Conservation (phyloP, 2,113 vertebrate species). For the Trachemys scripta region DNA sequence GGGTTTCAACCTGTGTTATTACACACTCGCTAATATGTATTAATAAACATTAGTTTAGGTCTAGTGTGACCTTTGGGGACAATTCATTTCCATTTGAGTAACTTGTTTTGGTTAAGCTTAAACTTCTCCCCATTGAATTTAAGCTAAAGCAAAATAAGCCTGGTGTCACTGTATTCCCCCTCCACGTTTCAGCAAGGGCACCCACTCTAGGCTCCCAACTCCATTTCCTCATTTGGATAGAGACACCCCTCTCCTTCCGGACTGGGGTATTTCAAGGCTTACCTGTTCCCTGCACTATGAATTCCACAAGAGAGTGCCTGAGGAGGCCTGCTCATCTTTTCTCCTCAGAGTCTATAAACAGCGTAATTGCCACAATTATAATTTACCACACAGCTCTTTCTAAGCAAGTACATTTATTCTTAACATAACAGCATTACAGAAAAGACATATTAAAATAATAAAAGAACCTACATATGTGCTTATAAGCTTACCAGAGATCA, state of each 20-base stretch:
- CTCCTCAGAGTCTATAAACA: not conserved
- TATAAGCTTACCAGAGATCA: not conserved
- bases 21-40: not conserved
- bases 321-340: not conserved
- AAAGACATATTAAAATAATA: not conserved
- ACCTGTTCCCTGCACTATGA: not conserved
- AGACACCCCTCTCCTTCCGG: not conserved
- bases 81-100: not conserved
- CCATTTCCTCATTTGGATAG: not conserved
- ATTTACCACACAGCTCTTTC: not conserved
- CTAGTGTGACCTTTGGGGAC: not conserved
- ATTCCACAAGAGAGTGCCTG: not conserved
- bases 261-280: not conserved
- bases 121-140: not conserved
- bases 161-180: not conserved
- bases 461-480: not conserved
- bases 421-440: not conserved
- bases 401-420: too few species aligned
- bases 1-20: not conserved
- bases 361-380: not conserved
- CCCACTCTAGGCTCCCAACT: not conserved
- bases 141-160: not conserved
- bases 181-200: not conserved
- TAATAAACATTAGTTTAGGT: not conserved
- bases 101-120: not conserved